A percentile compares a stretch with the other conserved stretches of the same genome.
Conservation (phyloP, 2,113 vertebrate genomes). For the Amazona guildingii region DNA sequence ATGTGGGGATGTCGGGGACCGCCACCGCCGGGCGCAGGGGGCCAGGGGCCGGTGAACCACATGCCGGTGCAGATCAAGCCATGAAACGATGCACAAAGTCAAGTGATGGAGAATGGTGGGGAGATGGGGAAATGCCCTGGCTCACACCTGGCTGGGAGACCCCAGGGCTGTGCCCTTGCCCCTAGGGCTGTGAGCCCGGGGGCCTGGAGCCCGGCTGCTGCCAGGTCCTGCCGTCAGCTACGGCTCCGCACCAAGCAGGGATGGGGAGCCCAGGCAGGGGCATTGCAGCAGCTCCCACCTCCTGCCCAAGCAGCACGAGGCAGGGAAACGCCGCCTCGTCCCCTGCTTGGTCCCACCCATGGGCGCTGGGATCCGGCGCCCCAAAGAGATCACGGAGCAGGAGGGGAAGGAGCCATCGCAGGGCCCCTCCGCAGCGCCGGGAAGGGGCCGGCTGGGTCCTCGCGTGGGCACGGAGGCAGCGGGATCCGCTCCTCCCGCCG, state of each 20-base stretch:
- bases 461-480: slow-evolving; percentile 17
- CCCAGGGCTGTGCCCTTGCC: background rate
- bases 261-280: background rate
- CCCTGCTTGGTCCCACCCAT: background rate
- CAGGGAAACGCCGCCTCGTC: background rate
- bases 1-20: background rate
- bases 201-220: accelerated
- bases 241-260: background rate
- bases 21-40: accelerated
- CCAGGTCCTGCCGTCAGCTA: background rate
- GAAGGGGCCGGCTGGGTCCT: slow-evolving; percentile 10
- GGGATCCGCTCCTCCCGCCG: background rate
- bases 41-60: background rate
- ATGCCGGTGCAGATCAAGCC: background rate
- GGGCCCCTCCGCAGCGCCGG: background rate
- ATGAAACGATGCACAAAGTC: background rate
- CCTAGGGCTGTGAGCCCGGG: background rate
- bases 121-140: background rate
- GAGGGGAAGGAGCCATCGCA: background rate
- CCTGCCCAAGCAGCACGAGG: background rate
- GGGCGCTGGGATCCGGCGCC: background rate
- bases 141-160: background rate
- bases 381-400: background rate
- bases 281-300: background rate
- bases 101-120: background rate